Evolutionary conservation across 2,113 vertebrate genomes (phyloP).

Genomic region (Periophthalmus modestus): DNA sequence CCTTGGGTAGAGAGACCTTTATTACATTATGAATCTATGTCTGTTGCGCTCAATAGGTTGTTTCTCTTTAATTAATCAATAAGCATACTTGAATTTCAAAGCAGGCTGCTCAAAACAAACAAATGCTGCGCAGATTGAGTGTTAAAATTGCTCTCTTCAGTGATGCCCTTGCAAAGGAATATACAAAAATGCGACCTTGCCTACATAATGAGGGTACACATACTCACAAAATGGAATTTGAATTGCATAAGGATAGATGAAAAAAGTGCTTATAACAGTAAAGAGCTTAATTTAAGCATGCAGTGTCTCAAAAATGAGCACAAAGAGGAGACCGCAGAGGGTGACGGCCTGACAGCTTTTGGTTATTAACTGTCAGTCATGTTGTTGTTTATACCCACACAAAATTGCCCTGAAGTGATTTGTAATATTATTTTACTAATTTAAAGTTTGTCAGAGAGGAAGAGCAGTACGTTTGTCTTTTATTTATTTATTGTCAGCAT

Average conservation of each 20-base stretch:
- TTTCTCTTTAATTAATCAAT: neutral
- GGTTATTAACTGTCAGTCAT: slow-evolving; percentile 11
- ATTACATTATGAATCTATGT: neutral
- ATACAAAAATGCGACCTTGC: neutral
- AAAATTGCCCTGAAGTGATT: neutral
- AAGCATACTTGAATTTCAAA: neutral
- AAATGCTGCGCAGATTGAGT: neutral
- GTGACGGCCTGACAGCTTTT: slow-evolving; percentile 6
- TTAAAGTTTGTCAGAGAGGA: neutral
- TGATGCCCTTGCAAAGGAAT: neutral
- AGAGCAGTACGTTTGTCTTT: neutral
- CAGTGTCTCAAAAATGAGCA: neutral
- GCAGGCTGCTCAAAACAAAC: neutral
- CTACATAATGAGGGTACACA: neutral
- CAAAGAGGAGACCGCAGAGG: slow-evolving; percentile 4
- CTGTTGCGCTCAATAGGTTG: neutral
- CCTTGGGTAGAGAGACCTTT: neutral
- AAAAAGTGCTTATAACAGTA: neutral
- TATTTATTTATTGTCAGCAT: neutral
- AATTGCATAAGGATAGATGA: neutral
- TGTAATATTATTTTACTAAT: neutral
- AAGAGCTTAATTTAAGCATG: slow-evolving; percentile 3
- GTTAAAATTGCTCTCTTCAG: neutral
- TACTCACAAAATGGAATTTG: neutral
- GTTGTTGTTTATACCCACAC: neutral